Base-by-base conservation (phyloP, 35 echinoderm and acorn worm species). In the Ophioderma brevispina region DNA sequence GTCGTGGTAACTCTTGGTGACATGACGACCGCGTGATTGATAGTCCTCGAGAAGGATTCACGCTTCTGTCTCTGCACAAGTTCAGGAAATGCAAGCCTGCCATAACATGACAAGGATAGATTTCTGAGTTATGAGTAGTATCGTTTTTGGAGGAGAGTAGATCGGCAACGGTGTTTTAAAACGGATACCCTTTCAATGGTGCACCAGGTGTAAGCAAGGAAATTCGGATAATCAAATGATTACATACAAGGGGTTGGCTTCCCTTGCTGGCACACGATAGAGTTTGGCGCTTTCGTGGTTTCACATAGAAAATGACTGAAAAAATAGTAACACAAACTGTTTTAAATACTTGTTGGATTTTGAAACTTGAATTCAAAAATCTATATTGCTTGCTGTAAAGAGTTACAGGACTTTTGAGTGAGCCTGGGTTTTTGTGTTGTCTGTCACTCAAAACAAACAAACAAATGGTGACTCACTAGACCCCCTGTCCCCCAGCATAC, bases 21-120 rank as follows among this genome's bases (percentile, higher is more conserved):
- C 59, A 70, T 25, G 59, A 70, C 59, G 59, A 70, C 59, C 59
- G 59, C n/a, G 59, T 70, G 59, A 70, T 70, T 70, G 59, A 70
- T 70, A 70, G 59, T 70, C 6, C 59, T 70, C n/a, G 59, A 70
- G 6, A 70, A 25, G 59, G 59, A 70, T 70, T 70, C 59, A 30
- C 59, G 10, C 59, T 70, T 70, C 59, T 25, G 10, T 25, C 1
- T 25, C n/a, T 1, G 2, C 59, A 25, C 28, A 70, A 70, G 15
- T 70, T 70, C 10, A 70, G 59, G 59, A 70, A 70, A 70, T 70
- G 59, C 59, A 70, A 70, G 59, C 59, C 23, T 25, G 59, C 59
- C 59, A 70, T 70, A 70, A 70, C 10, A 70, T 70, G 59, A 70
- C 59, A 70, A 70, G 59, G 59, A 70, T 70, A 70, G 10, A 70